Evolutionary conservation across 2,888 invertebrate genomes (phyloP).

Genomic region (Plutella xylostella): DNA sequence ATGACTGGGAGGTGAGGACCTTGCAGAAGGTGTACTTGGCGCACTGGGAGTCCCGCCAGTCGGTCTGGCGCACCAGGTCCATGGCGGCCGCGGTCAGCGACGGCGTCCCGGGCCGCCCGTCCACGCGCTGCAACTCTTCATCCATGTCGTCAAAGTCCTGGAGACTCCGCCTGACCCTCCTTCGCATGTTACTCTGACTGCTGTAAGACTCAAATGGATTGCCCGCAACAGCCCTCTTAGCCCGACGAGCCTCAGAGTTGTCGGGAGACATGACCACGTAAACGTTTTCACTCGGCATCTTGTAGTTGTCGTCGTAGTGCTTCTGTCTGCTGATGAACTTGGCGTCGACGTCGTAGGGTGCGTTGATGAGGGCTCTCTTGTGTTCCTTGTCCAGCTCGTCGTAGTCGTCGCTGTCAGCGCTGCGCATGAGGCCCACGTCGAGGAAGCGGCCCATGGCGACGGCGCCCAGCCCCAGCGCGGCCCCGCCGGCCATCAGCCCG

Average conservation of each 20-base stretch:
- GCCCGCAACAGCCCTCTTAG: slow-evolving; percentile 48
- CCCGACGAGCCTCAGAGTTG: slow-evolving; percentile 31
- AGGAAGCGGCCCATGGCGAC: slow-evolving; percentile 81
- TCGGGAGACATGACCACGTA: slow-evolving; percentile 64
- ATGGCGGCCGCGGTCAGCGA: slow-evolving; percentile 52
- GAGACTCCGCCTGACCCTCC: slow-evolving; percentile 24
- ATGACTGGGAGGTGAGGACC: slow-evolving; percentile 75
- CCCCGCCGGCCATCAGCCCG: slow-evolving; percentile 84
- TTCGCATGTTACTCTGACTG: not conserved
- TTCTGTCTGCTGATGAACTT: slow-evolving; percentile 52
- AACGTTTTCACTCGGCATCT: slow-evolving; percentile 66
- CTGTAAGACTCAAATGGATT: slow-evolving; percentile 26
- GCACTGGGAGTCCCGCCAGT: slow-evolving; percentile 83
- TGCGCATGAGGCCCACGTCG: slow-evolving; percentile 73
- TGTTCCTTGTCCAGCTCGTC: slow-evolving; percentile 66
- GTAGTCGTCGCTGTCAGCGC: slow-evolving; percentile 52
- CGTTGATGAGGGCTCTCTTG: slow-evolving; percentile 58
- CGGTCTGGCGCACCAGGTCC: slow-evolving; percentile 60
- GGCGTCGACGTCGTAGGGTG: slow-evolving; percentile 51
- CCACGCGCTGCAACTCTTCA: slow-evolving; percentile 50
- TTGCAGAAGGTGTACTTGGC: slow-evolving; percentile 83
- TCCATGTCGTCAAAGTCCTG: slow-evolving; percentile 50
- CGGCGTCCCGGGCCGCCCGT: slow-evolving; percentile 31
- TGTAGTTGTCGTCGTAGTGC: slow-evolving; percentile 60
- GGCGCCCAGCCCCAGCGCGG: slow-evolving; percentile 83